A percentile compares a stretch with the other conserved stretches of the same genome.
phyloP scores from a whole-genome alignment of 2,113 vertebrate genomes.

The Grallaria varia region DNA sequence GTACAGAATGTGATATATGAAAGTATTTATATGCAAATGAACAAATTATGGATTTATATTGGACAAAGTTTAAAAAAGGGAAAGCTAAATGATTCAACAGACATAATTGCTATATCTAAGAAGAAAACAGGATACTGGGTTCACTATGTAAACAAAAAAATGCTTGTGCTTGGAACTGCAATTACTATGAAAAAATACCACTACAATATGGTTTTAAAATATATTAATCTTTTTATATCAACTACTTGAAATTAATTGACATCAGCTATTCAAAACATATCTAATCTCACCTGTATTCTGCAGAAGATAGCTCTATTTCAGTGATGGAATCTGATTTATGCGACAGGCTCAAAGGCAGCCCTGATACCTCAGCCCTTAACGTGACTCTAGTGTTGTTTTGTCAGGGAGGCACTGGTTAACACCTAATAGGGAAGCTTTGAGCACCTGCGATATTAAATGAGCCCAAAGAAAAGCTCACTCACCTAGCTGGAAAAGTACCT shows the following conservation, averaged over 20 bases:
- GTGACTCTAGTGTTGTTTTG: not conserved
- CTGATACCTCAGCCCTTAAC: not conserved
- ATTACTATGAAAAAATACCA: not conserved
- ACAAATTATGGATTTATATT: not conserved
- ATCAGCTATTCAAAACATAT: not conserved
- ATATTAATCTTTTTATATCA: not conserved
- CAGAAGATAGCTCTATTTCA: not conserved
- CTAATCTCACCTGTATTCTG: not conserved
- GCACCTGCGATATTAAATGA: not conserved
- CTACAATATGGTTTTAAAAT: not conserved
- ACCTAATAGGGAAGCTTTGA: not conserved
- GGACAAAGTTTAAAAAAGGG: not conserved
- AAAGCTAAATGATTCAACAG: not conserved
- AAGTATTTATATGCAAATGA: not conserved
- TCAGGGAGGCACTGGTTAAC: not conserved
- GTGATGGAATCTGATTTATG: not conserved
- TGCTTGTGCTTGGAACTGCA: not conserved
- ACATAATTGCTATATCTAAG: not conserved
- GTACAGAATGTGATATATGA: not conserved
- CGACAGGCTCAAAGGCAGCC: not conserved
- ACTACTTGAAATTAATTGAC: not conserved
- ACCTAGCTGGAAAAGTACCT: not conserved
- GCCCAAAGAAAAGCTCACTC: not conserved
- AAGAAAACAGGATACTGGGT: not conserved
- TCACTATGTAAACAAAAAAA: not conserved